These are phyloP conservation scores for Charanyca ferruginea DNA, from an alignment of 2,888 invertebrate genomes.

Conservation along the genomic window DNA sequence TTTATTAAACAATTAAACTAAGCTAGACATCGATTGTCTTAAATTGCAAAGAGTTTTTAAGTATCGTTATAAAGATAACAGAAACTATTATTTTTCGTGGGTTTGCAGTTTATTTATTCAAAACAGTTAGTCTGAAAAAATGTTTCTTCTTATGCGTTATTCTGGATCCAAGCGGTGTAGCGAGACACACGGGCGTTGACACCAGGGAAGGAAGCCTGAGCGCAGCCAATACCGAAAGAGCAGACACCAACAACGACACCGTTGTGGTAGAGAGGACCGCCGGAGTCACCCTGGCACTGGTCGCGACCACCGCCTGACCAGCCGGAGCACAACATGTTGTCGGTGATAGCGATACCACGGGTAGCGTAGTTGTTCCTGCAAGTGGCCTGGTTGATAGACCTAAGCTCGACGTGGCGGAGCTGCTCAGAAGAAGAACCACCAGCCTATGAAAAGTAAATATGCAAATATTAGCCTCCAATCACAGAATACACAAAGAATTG, in stretches of 20 bases:
- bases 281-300: conserved; percentile 81
- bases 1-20: too few relatives aligned
- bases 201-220: conserved; percentile 68
- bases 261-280: conserved; percentile 80
- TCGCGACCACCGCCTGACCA: conserved; percentile 78
- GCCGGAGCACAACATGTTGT: conserved; percentile 69
- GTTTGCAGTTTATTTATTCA: too few relatives aligned
- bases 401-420: conserved; percentile 73
- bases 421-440: conserved; percentile 64
- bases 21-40: too few relatives aligned
- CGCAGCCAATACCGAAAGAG: conserved; percentile 72
- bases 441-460: conserved; percentile 43
- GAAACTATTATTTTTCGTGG: too few relatives aligned
- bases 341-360: conserved; percentile 55
- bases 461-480: background rate
- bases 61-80: too few relatives aligned
- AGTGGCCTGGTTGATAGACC: conserved; percentile 66
- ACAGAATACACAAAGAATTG: background rate
- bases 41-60: too few relatives aligned
- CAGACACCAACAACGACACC: conserved; percentile 72
- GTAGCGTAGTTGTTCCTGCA: conserved; percentile 67
- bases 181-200: conserved; percentile 74
- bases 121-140: too few relatives aligned
- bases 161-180: conserved; percentile 73
- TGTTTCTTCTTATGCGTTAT: conserved; percentile 69